Evolutionary conservation across 2,888 invertebrate species (phyloP).

Genomic region (Tachina lurida): DNA sequence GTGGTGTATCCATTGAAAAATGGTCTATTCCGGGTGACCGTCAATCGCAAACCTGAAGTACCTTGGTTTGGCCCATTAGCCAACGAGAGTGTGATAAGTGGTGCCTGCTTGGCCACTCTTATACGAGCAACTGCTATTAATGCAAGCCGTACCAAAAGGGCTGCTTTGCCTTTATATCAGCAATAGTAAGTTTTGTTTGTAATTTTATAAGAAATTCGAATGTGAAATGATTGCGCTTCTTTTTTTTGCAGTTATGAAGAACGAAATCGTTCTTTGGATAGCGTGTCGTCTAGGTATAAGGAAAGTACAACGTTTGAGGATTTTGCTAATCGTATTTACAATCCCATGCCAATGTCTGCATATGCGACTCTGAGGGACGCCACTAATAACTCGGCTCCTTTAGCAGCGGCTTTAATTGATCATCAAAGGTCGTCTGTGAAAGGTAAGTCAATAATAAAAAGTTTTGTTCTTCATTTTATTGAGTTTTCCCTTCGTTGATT

Average conservation of each 20-base stretch:
- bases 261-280: slow-evolving; percentile 92
- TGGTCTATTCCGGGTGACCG: slow-evolving; percentile 93
- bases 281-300: slow-evolving; percentile 92
- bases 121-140: slow-evolving; percentile 95
- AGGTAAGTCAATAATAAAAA: slow-evolving; percentile 74
- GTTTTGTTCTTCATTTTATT: not conserved
- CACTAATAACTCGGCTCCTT: slow-evolving; percentile 82
- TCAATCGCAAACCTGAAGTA: slow-evolving; percentile 93
- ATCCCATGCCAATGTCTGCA: slow-evolving; percentile 84
- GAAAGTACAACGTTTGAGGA: slow-evolving; percentile 95
- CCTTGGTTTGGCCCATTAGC: slow-evolving; percentile 98
- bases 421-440: slow-evolving; percentile 81
- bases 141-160: slow-evolving; percentile 95
- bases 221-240: not conserved
- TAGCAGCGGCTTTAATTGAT: slow-evolving; percentile 86
- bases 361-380: slow-evolving; percentile 77
- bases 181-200: slow-evolving; percentile 88
- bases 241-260: slow-evolving; percentile 90
- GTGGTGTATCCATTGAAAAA: slow-evolving; percentile 96
- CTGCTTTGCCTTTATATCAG: slow-evolving; percentile 94
- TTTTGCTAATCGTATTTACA: slow-evolving; percentile 89
- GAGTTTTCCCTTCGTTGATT: not conserved
- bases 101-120: slow-evolving; percentile 89
- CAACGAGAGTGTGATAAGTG: slow-evolving; percentile 90
- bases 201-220: not conserved